Conservation (phyloP, 2,888 invertebrate species). For the Pterostichus niger region DNA sequence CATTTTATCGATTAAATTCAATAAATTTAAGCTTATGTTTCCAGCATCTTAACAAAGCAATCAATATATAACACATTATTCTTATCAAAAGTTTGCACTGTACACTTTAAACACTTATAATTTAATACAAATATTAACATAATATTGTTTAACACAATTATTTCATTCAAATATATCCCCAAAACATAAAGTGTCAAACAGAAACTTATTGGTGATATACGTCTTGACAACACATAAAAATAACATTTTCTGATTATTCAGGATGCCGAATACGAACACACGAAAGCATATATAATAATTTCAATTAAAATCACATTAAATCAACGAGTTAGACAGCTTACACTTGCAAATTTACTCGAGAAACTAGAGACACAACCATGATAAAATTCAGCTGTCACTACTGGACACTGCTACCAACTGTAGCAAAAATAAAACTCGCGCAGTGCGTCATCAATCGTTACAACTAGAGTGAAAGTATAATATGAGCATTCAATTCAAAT, state of each 20-base stretch:
- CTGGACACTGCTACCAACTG: constrained; percentile 42
- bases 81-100: background rate
- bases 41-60: constrained; percentile 70
- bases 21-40: constrained; percentile 72
- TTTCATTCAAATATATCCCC: constrained; percentile 28
- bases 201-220: constrained; percentile 43
- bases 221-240: constrained; percentile 8
- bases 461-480: constrained; percentile 9
- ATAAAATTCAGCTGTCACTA: constrained; percentile 47
- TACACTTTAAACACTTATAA: background rate
- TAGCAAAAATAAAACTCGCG: background rate
- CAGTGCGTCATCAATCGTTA: constrained; percentile 20
- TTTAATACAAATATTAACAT: constrained; percentile 15
- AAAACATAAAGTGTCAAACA: background rate
- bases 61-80: constrained; percentile 55
- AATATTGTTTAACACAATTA: constrained; percentile 10
- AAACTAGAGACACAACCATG: constrained; percentile 16
- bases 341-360: background rate
- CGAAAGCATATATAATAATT: no score
- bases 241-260: background rate
- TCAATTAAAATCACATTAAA: no score
- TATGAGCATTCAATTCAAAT: background rate
- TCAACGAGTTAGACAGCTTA: no score
- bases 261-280: background rate
- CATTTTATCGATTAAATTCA: constrained; percentile 71